Percentiles rank a stretch among this genome's conserved stretches.
Conservation (phyloP, 2,888 invertebrate species). For the Agrotis exclamationis region DNA sequence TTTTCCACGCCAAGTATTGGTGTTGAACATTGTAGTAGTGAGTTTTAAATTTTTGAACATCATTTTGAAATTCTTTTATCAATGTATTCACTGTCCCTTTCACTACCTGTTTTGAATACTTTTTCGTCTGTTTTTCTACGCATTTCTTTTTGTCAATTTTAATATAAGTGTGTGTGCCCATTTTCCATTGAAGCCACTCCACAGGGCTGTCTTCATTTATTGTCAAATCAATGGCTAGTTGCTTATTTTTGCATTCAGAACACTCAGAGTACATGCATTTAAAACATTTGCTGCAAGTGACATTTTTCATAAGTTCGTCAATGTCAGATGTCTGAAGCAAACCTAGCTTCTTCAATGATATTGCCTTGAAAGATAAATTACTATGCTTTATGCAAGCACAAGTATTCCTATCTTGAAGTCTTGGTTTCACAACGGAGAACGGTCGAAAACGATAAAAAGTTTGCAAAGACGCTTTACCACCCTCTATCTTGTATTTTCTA, state of each 20-base stretch:
- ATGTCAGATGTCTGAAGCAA: slow-evolving; percentile 46
- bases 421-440: too few species aligned
- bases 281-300: slow-evolving; percentile 46
- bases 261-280: slow-evolving; percentile 42
- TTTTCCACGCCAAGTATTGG: slow-evolving; percentile 5
- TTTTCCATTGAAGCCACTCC: slow-evolving; percentile 19
- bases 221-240: slow-evolving; percentile 22
- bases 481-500: too few species aligned
- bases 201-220: slow-evolving; percentile 10
- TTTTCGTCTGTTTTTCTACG: neutral
- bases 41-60: slow-evolving; percentile 9
- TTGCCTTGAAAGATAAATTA: too few species aligned
- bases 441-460: too few species aligned
- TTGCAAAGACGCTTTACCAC: too few species aligned
- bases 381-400: too few species aligned
- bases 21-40: slow-evolving; percentile 4
- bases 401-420: too few species aligned
- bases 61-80: slow-evolving; percentile 1
- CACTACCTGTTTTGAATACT: slow-evolving; percentile 17
- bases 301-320: slow-evolving; percentile 36
- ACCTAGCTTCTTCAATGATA: slow-evolving; percentile 41
- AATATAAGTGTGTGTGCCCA: slow-evolving; percentile 8
- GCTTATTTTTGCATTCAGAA: slow-evolving; percentile 43
- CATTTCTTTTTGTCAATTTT: slow-evolving; percentile 3
- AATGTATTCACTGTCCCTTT: slow-evolving; percentile 5